Evolutionary conservation across 1,140 invertebrate species (phyloP), one percentile per base, ranked within the genome.

Genomic region (Aphaenogaster rudis): DNA sequence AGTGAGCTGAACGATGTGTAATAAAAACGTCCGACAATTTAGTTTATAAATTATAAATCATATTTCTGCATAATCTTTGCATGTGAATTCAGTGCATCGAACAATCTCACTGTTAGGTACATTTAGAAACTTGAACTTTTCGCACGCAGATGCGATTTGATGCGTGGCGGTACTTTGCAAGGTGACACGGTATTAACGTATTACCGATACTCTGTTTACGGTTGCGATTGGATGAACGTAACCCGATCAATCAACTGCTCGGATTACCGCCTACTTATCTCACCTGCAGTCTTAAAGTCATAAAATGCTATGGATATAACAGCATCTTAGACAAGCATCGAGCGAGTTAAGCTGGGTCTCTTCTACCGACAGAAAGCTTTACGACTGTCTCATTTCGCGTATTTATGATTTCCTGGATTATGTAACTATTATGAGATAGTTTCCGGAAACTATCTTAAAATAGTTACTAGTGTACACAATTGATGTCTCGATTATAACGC

Each of bases 181-280:
- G 50, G 57, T 80, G 71, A 84, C 48, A 52, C 48, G 48, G 17
- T 57, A 86, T 88, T 88, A 85, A 74, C 21, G 42, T 63, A 64
- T 84, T 74, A 66, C 42, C 57, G 64, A 72, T 57, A 61, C n/a
- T 69, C 63, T 76, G 78, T 88, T 88, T 88, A 90, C 59, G 74
- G 52, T 86, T 88, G 84, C 76, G 66, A 79, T 36, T 78, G 61
- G 71, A 63, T 50, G 72, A 79, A 36, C 50, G 85, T 72, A 76
- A 76, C 57, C 2, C 28, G 81, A 90, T 86, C 81, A 28, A 90
- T 88, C 90, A 88, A 57, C 48, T 13, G 28, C 17, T 71, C 54
- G 66, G 67, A 89, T 89, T 88, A 88, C 15, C 54, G 61, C 33
- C 42, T 74, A 61, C 54, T 77, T 81, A 86, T 88, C 88, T 84